Conservation (phyloP, 2,888 invertebrate species). For the Apamea sordens region DNA sequence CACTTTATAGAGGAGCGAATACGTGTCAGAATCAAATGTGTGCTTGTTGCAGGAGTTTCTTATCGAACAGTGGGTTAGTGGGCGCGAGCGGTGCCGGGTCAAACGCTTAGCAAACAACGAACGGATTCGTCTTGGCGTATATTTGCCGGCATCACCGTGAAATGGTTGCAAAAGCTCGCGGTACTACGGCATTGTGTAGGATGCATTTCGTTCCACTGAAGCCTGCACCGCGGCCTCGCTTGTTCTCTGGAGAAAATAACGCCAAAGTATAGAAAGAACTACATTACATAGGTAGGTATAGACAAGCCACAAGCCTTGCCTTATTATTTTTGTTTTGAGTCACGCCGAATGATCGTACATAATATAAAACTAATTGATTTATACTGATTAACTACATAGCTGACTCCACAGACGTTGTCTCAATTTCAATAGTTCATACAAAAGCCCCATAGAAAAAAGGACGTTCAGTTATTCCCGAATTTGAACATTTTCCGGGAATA, state of each 20-base stretch:
- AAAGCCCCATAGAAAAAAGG: neutral
- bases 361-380: neutral
- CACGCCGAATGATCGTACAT: neutral
- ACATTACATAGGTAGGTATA: neutral
- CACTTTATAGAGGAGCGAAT: constrained; percentile 75
- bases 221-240: constrained; percentile 68
- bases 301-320: neutral
- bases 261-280: neutral
- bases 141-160: constrained; percentile 80
- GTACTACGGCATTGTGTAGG: constrained; percentile 75
- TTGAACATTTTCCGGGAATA: neutral
- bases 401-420: neutral
- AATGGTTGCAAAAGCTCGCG: constrained; percentile 82
- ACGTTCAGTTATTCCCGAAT: neutral
- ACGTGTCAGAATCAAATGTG: constrained; percentile 77
- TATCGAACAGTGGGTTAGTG: constrained; percentile 87
- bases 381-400: neutral
- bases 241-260: constrained; percentile 53
- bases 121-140: constrained; percentile 84
- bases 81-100: constrained; percentile 85
- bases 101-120: constrained; percentile 86
- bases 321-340: constrained; percentile 31
- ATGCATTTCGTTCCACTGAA: constrained; percentile 77
- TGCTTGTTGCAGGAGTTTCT: constrained; percentile 71
- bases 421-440: neutral